phyloP scores from a whole-genome alignment of 2,888 invertebrate genomes.

The Eulithis prunata region DNA sequence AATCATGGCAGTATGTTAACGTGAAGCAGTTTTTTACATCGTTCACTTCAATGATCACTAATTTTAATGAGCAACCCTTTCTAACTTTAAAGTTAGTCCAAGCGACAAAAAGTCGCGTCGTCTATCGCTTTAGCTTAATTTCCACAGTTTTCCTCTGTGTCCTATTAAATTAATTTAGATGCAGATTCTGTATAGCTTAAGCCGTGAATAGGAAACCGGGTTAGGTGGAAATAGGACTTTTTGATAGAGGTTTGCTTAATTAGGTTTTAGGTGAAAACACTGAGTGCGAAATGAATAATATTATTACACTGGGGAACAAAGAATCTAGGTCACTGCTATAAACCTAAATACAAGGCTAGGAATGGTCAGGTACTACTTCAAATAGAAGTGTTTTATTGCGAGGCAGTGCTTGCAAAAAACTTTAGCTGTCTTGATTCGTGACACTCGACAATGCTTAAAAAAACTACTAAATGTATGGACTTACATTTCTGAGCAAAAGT shows the following conservation, averaged over 20 bases:
- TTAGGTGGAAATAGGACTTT: slow-evolving; percentile 6
- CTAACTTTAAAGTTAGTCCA: too few species aligned
- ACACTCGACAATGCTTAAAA: too few species aligned
- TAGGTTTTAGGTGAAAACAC: slow-evolving; percentile 3
- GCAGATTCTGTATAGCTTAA: slow-evolving; percentile 12
- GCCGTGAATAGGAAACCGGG: slow-evolving; percentile 13
- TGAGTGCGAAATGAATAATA: not conserved
- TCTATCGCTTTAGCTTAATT: not conserved
- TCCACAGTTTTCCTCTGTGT: slow-evolving; percentile 18
- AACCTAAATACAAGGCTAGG: not conserved
- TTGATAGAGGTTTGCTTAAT: slow-evolving; percentile 1
- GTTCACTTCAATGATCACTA: too few species aligned
- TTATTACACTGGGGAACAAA: not conserved
- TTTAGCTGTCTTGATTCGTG: too few species aligned
- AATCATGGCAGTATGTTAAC: too few species aligned
- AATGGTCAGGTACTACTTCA: not conserved
- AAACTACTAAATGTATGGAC: too few species aligned
- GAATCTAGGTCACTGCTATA: not conserved
- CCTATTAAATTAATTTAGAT: slow-evolving; percentile 22
- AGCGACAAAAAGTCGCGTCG: slow-evolving; percentile 15
- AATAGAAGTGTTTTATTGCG: too few species aligned
- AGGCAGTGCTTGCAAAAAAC: too few species aligned
- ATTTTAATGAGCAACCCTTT: too few species aligned
- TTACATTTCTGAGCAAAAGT: too few species aligned
- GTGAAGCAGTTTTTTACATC: too few species aligned